Evolutionary conservation across 2,113 vertebrate species (phyloP).

Genomic region (Hemibates koningsi): DNA sequence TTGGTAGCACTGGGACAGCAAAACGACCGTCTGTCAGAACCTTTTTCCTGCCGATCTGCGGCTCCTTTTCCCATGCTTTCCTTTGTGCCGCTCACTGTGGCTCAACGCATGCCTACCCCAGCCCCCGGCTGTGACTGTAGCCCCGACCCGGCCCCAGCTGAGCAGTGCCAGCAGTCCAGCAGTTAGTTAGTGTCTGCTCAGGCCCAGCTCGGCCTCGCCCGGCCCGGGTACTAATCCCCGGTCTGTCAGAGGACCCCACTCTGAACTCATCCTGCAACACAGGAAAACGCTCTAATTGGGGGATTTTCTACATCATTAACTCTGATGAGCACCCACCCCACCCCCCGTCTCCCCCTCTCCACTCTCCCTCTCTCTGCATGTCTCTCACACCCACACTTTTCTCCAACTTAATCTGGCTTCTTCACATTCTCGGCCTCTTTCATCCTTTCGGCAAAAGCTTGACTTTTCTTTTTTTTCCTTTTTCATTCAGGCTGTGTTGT

Average conservation of each 20-base stretch:
- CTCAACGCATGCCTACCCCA: constrained; percentile 65
- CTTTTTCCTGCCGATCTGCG: constrained; percentile 5
- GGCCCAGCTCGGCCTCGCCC: constrained; percentile 30
- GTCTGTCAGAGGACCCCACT: constrained; percentile 66
- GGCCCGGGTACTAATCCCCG: constrained; percentile 66
- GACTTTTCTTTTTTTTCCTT: fast-evolving
- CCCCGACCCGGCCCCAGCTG: constrained; percentile 33
- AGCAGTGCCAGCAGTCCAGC: constrained; percentile 56
- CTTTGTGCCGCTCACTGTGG: constrained; percentile 41
- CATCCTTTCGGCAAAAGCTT: background rate
- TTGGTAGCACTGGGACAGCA: background rate
- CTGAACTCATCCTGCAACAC: constrained; percentile 76
- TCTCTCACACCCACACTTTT: constrained; percentile 31
- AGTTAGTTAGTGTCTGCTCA: constrained; percentile 61
- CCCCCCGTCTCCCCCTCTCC: background rate
- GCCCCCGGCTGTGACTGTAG: constrained; percentile 43
- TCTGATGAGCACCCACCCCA: constrained; percentile 58
- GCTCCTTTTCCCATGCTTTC: constrained; percentile 67
- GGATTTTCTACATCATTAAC: constrained; percentile 80
- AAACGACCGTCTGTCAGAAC: background rate
- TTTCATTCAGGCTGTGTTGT: background rate
- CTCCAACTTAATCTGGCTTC: constrained; percentile 15
- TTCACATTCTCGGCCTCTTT: background rate
- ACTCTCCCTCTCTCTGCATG: background rate
- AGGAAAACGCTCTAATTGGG: constrained; percentile 79